Percentiles rank a stretch among this genome's conserved stretches.
Conservation (phyloP, 1,140 invertebrate species). For the Ceratina australensis region DNA sequence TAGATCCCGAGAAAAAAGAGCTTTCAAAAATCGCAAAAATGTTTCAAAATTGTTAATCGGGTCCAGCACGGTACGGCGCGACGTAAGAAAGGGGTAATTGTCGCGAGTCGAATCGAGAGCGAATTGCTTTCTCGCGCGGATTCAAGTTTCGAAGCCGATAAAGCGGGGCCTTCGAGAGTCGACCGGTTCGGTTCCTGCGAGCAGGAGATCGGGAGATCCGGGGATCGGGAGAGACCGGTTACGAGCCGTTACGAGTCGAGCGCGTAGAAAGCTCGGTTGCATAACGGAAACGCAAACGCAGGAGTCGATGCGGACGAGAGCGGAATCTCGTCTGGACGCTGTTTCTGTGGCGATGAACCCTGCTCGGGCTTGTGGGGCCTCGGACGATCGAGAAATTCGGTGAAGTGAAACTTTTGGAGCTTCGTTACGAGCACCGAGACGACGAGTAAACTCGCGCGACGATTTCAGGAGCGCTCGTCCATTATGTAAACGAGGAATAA, state of each 20-base stretch:
- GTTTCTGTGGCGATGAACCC: conserved; percentile 50
- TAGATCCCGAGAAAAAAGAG: too few relatives aligned
- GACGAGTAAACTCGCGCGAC: background rate
- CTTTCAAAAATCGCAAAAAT: too few relatives aligned
- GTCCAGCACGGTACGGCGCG: background rate
- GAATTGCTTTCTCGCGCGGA: conserved; percentile 61
- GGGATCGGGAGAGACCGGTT: conserved; percentile 56
- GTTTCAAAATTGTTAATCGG: too few relatives aligned
- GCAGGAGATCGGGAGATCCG: conserved; percentile 7
- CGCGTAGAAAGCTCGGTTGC: conserved; percentile 73
- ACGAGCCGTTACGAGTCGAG: conserved; percentile 41
- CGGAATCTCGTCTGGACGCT: conserved; percentile 58
- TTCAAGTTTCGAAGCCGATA: conserved; percentile 64
- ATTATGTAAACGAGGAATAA: conserved; percentile 47
- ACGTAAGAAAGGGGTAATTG: background rate
- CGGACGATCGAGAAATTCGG: conserved; percentile 39
- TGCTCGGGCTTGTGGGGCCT: too few relatives aligned
- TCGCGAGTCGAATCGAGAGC: background rate
- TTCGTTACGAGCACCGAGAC: background rate
- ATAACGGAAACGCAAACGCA: conserved; percentile 48
- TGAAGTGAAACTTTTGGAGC: conserved; percentile 49
- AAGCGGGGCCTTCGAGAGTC: conserved; percentile 31
- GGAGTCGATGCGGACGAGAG: conserved; percentile 7
- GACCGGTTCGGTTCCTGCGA: conserved; percentile 52
- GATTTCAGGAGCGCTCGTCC: background rate